Evolutionary conservation across 1,140 invertebrate species (phyloP).

Genomic region (Drosophila nebulosa): DNA sequence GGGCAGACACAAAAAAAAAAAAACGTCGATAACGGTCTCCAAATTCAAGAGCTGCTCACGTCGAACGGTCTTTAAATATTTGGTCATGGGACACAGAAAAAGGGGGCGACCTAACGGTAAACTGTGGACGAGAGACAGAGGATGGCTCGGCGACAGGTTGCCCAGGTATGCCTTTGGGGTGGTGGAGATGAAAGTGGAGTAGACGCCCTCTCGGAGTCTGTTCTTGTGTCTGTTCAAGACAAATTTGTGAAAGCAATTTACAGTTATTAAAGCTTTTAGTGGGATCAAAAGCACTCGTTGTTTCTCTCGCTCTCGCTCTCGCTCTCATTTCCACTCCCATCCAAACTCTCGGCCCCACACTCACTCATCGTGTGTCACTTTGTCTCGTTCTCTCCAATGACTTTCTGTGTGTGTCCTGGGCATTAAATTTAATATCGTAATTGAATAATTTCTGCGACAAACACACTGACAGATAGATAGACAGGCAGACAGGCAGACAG

Average conservation of each 20-base stretch:
- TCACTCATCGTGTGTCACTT: not conserved
- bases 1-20: constrained; percentile 21
- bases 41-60: constrained; percentile 55
- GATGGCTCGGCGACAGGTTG: constrained; percentile 50
- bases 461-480: constrained; percentile 11
- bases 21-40: constrained; percentile 46
- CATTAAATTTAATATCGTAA: constrained; percentile 76
- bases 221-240: constrained; percentile 23
- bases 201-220: not conserved
- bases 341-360: not conserved
- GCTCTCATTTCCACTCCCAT: not conserved
- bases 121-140: not conserved
- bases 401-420: constrained; percentile 9
- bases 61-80: constrained; percentile 73
- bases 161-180: constrained; percentile 46
- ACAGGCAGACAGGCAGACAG: not conserved
- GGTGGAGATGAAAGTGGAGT: not conserved
- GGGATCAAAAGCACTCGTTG: constrained; percentile 64
- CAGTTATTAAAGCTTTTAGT: constrained; percentile 79
- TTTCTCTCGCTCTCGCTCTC: not conserved
- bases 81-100: constrained; percentile 59
- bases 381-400: not conserved
- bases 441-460: constrained; percentile 70
- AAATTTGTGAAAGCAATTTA: constrained; percentile 74
- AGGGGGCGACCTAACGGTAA: not conserved